Base-by-base conservation (phyloP, 2,888 invertebrate genomes). In the Linnaemya vulpina region DNA sequence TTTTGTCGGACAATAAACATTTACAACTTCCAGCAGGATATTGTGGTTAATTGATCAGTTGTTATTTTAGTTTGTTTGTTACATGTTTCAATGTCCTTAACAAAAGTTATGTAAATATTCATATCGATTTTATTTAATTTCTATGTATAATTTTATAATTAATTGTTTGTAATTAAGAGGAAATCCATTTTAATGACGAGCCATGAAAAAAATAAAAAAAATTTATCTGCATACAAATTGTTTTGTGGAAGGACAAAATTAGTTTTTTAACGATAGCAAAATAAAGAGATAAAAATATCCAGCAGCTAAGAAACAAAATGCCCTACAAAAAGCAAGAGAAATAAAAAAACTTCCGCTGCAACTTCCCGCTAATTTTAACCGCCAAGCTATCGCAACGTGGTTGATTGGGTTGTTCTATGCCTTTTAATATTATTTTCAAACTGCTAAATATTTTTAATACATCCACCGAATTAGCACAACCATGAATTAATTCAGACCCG, bases 1-100 rank as follows among this genome's bases (percentile, higher is more conserved):
- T n/a, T n/a, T n/a, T n/a, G n/a, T n/a, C n/a, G n/a, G n/a, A n/a
- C n/a, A n/a, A 76, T 67, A 60, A 71, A 65, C 67, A 58, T 46
- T 71, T 38, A 40, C 58, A 71, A 76, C 76, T 76, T 75, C 76
- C 65, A 76, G 35, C 49, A 46, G 46, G 46, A 46, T 46, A 46
- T 20, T 10, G 63, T 58, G 70, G 70, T 76, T 76, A 82, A 82
- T 82, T 76, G 70, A 82, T 75, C 60, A 71, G 81, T 62, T 75
- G 75, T 82, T 76, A 49, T 51, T n/a, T n/a, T 51, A 51, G 10
- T 70, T 20, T 51, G 51, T 20, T 20, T 17, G 9, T 51, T 17
- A 51, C 51, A 51, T 51, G 51, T 51, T 51, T 20, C 17, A 51
- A 20, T 51, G 10, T 51, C 51, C 53, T 53, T 53, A 53, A 53